A percentile compares a stretch with the other conserved stretches of the same genome.
Conservation (phyloP, 2,113 vertebrate genomes). For the Numida meleagris region DNA sequence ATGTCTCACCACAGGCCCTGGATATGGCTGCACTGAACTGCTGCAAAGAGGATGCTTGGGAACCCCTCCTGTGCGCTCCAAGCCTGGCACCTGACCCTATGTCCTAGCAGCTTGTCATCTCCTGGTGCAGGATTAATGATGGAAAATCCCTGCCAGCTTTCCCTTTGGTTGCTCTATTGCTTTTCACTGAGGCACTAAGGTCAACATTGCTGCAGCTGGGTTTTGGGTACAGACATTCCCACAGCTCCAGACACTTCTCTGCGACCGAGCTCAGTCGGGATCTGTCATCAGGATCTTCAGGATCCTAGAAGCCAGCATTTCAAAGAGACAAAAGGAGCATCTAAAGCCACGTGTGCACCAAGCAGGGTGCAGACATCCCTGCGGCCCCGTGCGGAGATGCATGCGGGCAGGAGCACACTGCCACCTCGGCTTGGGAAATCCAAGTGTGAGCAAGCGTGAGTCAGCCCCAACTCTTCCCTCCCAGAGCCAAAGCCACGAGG, state of each 20-base stretch:
- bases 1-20: accelerated
- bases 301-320: accelerated
- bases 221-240: not conserved
- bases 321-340: not conserved
- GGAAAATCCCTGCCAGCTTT: not conserved
- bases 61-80: not conserved
- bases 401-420: accelerated
- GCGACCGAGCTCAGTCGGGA: not conserved
- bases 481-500: not conserved
- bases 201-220: not conserved
- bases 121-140: not conserved
- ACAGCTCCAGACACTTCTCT: not conserved
- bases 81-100: not conserved
- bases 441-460: not conserved
- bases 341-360: accelerated
- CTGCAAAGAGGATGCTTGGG: not conserved
- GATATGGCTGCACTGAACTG: not conserved
- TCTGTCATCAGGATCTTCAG: not conserved
- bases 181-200: not conserved
- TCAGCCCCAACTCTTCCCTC: slow-evolving; percentile 5
- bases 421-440: not conserved
- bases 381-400: accelerated
- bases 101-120: not conserved
- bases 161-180: no score
- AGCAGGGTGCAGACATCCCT: not conserved